Evolutionary conservation across 35 echinoderm and acorn worm species (phyloP).

Genomic region (Ptychodera flava): DNA sequence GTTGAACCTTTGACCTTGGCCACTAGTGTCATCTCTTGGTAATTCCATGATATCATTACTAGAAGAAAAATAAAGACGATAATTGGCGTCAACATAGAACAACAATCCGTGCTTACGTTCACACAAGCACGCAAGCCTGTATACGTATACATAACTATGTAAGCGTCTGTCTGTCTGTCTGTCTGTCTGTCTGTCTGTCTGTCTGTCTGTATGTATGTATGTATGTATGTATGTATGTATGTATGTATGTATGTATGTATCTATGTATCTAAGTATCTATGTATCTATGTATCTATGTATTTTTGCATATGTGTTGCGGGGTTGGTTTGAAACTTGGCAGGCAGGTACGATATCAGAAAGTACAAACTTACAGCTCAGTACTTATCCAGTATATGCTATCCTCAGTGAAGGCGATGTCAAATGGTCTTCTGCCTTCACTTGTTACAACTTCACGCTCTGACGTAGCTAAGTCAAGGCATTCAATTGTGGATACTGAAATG

Average conservation of each 20-base stretch:
- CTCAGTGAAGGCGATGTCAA: background rate
- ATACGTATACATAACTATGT: background rate
- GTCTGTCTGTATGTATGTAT: background rate
- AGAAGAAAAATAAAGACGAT: background rate
- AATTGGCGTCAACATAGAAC: background rate
- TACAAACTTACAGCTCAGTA: background rate
- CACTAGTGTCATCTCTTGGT: background rate
- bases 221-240: background rate
- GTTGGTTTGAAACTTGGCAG: background rate
- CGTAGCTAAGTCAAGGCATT: background rate
- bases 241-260: background rate
- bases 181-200: background rate
- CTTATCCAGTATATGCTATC: background rate
- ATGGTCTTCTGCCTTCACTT: background rate
- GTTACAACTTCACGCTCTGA: background rate
- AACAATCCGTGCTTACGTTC: background rate
- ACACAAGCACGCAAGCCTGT: background rate
- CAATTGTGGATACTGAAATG: background rate
- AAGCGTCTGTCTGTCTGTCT: background rate
- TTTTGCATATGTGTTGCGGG: background rate
- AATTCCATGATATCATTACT: background rate
- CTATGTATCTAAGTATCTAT: background rate
- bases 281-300: background rate
- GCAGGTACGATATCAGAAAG: background rate
- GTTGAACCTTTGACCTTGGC: background rate